These are phyloP conservation scores for Eudyptes chrysolophus DNA, from an alignment of 2,113 vertebrate species.

Conservation along the genomic window DNA sequence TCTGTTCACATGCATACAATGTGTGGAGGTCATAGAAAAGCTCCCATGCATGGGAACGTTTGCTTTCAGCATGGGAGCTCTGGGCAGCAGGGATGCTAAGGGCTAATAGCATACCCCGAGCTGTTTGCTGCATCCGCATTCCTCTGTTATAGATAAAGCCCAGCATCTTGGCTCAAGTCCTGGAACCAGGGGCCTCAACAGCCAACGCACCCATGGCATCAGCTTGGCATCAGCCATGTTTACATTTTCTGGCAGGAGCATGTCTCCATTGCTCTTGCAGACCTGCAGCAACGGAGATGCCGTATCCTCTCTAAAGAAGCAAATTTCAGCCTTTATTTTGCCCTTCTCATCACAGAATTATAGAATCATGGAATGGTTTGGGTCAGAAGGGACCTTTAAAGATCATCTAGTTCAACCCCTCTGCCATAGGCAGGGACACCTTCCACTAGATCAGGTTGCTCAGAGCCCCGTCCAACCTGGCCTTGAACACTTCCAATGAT, in stretches of 20 bases:
- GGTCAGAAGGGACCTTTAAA: background rate
- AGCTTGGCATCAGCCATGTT: background rate
- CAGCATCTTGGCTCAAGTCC: background rate
- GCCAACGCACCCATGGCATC: background rate
- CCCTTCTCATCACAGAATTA: background rate
- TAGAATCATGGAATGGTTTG: background rate
- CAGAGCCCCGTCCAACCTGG: rapidly evolving
- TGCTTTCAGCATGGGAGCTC: background rate
- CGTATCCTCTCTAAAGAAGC: background rate
- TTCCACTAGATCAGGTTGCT: background rate
- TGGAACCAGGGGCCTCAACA: background rate
- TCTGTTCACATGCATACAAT: too few relatives aligned
- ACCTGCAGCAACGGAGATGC: background rate
- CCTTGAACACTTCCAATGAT: background rate
- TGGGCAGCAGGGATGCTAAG: background rate
- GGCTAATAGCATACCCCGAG: too few relatives aligned
- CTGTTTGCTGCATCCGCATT: background rate
- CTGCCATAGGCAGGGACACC: background rate
- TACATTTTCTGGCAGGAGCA: background rate
- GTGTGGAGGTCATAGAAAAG: background rate
- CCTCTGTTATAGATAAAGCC: background rate
- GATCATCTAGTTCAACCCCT: rapidly evolving
- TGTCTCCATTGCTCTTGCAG: background rate
- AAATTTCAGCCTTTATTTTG: background rate
- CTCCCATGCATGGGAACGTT: background rate